Evolutionary conservation across 2,113 vertebrate genomes (phyloP).

Genomic region (Percina caprodes): DNA sequence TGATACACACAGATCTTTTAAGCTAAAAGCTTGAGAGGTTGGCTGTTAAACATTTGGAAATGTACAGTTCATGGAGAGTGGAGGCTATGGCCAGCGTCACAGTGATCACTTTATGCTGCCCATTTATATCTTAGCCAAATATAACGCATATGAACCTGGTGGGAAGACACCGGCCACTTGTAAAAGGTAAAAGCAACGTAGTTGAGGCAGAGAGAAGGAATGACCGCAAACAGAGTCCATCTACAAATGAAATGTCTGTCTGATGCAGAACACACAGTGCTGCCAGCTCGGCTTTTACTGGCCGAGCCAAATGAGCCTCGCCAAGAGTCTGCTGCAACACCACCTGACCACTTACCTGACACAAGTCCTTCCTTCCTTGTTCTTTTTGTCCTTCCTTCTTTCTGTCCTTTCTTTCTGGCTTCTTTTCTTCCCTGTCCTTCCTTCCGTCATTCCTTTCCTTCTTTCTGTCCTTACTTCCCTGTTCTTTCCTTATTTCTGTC

Average conservation of each 20-base stretch:
- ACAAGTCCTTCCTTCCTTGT: conserved; percentile 2
- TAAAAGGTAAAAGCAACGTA: conserved; percentile 33
- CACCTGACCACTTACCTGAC: conserved; percentile 45
- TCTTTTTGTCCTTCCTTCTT: background rate
- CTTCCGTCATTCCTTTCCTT: no score
- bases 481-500: no score
- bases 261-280: conserved; percentile 61
- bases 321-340: conserved; percentile 51
- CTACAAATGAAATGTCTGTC: conserved; percentile 71
- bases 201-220: conserved; percentile 12
- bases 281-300: conserved; percentile 74
- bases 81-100: background rate
- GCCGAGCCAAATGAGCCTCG: conserved; percentile 39
- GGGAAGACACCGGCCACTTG: background rate
- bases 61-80: background rate
- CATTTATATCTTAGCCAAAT: background rate
- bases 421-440: background rate
- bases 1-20: background rate
- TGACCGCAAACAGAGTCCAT: conserved; percentile 62
- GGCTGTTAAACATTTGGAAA: background rate
- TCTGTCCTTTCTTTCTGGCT: no score
- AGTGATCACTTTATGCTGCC: background rate
- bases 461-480: no score
- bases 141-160: background rate
- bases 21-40: background rate